Evolutionary conservation across 2,797 vertebrate species (phyloP).

Genomic region (Halcyon leucocephala): DNA sequence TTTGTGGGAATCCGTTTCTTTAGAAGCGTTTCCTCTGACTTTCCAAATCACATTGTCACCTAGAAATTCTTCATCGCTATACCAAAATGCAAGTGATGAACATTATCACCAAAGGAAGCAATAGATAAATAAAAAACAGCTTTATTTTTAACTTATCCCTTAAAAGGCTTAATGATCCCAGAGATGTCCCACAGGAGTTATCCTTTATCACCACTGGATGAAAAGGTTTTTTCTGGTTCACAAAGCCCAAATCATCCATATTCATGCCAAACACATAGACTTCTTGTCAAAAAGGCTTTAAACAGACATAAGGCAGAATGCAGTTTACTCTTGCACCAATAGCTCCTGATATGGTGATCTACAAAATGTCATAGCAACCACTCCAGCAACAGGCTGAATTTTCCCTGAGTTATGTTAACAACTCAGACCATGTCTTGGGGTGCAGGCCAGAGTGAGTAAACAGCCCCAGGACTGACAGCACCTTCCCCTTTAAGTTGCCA

Average conservation of each 20-base stretch:
- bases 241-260: slow-evolving; percentile 22
- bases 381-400: not conserved
- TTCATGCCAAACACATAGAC: slow-evolving; percentile 20
- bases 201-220: not conserved
- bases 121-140: not conserved
- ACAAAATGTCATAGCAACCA: slow-evolving; percentile 38
- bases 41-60: not conserved
- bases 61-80: not conserved
- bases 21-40: not conserved
- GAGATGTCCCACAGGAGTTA: not conserved
- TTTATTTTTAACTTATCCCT: slow-evolving; percentile 26
- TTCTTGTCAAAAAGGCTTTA: slow-evolving; percentile 41
- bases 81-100: not conserved
- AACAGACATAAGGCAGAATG: not conserved
- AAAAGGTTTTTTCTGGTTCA: not conserved
- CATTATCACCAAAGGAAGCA: not conserved
- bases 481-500: not conserved
- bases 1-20: not conserved
- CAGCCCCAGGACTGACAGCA: not conserved
- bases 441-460: not conserved
- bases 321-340: slow-evolving; percentile 9
- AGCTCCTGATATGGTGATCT: not conserved
- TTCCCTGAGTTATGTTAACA: not conserved
- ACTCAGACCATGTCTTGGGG: not conserved
- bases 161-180: not conserved